These are phyloP conservation scores for human DNA, from an alignment of 2,113 vertebrate species.

Conservation along the genomic window DNA sequence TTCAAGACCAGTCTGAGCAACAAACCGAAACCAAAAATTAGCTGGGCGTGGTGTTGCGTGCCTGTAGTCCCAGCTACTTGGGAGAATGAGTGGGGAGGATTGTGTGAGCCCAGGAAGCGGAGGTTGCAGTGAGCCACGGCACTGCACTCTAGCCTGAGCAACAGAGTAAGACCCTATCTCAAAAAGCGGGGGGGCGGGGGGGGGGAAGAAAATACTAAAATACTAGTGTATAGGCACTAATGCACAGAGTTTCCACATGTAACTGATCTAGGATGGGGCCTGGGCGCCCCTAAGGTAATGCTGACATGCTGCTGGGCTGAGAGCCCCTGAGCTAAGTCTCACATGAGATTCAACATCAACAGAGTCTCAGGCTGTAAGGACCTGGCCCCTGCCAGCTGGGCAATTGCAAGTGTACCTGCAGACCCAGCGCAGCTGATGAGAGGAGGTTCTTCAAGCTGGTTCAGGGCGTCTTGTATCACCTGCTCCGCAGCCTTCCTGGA, in stretches of 20 bases:
- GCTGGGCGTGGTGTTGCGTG: no score
- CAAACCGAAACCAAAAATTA: no score
- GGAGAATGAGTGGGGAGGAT: no score
- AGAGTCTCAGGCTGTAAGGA: neutral
- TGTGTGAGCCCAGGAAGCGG: no score
- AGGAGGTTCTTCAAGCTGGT: constrained; percentile 89
- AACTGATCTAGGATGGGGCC: neutral
- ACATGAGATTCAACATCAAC: neutral
- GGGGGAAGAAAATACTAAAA: neutral
- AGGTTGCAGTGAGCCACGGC: no score
- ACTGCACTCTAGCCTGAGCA: no score
- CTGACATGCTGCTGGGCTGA: neutral
- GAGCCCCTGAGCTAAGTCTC: neutral
- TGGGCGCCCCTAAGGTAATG: neutral
- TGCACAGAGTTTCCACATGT: neutral
- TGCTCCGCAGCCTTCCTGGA: constrained; percentile 85
- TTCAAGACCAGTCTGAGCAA: no score
- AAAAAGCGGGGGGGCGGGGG: no score
- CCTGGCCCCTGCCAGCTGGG: rapidly evolving
- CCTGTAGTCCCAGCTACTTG: no score
- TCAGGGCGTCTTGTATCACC: constrained; percentile 91
- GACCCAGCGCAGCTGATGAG: constrained; percentile 94
- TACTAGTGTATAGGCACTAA: neutral
- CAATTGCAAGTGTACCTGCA: constrained; percentile 83
- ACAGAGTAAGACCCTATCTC: no score